phyloP scores from a whole-genome alignment of 2,888 invertebrate species.

The Pherbina coryleti region DNA sequence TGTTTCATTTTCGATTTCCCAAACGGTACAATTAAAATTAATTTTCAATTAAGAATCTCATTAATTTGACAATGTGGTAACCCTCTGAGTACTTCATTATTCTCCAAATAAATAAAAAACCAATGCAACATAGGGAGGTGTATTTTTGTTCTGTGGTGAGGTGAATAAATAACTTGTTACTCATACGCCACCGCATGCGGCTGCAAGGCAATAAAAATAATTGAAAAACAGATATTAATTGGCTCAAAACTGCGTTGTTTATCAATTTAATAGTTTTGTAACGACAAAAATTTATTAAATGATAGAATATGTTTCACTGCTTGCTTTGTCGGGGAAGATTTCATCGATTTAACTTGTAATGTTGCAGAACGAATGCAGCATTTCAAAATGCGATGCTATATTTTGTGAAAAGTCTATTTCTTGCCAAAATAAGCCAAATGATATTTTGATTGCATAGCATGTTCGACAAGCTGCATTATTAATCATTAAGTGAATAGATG shows the following conservation, averaged over 20 bases:
- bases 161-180: too few relatives aligned
- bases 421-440: too few relatives aligned
- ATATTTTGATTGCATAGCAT: neutral
- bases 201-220: neutral
- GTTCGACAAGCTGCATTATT: neutral
- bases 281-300: neutral
- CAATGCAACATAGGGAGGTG: too few relatives aligned
- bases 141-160: too few relatives aligned
- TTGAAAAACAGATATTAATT: constrained; percentile 1
- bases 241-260: neutral
- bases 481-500: neutral
- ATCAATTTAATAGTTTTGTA: neutral
- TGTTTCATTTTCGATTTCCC: too few relatives aligned
- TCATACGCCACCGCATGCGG: neutral
- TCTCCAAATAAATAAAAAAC: too few relatives aligned
- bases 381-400: neutral
- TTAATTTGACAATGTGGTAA: too few relatives aligned
- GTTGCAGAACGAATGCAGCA: constrained; percentile 1
- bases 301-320: neutral
- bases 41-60: too few relatives aligned
- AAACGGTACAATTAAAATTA: too few relatives aligned
- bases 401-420: neutral
- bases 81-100: too few relatives aligned
- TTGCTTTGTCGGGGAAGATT: neutral
- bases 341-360: constrained; percentile 27